A percentile compares a stretch with the other conserved stretches of the same genome.
phyloP scores from a whole-genome alignment of 2,797 vertebrate species.

The Mus caroli region DNA sequence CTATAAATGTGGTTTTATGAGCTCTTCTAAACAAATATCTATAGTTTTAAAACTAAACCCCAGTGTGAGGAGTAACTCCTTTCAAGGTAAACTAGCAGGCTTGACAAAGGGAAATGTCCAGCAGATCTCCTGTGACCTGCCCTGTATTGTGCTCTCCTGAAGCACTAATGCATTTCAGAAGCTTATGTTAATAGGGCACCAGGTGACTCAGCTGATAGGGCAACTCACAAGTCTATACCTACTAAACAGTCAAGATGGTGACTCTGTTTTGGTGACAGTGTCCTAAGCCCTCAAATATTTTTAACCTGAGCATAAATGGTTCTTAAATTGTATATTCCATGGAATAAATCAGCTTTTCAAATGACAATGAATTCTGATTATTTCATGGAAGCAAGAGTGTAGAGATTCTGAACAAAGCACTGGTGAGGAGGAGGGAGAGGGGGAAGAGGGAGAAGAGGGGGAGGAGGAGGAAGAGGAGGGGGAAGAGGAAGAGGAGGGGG shows the following conservation, averaged over 20 bases:
- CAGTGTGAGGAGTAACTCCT: neutral
- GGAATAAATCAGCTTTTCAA: slow-evolving; percentile 6
- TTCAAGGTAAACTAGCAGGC: neutral
- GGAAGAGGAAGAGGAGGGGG: neutral
- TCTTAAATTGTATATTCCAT: neutral
- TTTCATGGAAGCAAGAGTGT: slow-evolving; percentile 9
- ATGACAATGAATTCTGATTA: neutral
- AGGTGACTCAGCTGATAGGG: neutral
- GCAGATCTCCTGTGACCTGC: fast-evolving
- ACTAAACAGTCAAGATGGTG: neutral
- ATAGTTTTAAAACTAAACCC: slow-evolving; percentile 23
- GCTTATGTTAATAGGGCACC: neutral
- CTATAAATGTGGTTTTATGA: neutral
- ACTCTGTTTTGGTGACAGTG: neutral
- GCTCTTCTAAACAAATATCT: neutral
- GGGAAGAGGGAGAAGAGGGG: neutral
- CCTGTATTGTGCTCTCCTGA: neutral
- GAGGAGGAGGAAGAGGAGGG: too few species aligned
- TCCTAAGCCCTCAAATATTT: neutral
- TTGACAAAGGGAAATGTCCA: neutral
- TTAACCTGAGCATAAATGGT: neutral
- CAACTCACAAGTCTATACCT: neutral
- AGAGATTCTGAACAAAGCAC: neutral
- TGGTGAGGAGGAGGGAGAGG: neutral
- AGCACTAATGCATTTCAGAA: neutral